A percentile compares a stretch with the other conserved stretches of the same genome.
Conservation (phyloP, 2,888 invertebrate genomes). For the Scaptomyza caliginosa region DNA sequence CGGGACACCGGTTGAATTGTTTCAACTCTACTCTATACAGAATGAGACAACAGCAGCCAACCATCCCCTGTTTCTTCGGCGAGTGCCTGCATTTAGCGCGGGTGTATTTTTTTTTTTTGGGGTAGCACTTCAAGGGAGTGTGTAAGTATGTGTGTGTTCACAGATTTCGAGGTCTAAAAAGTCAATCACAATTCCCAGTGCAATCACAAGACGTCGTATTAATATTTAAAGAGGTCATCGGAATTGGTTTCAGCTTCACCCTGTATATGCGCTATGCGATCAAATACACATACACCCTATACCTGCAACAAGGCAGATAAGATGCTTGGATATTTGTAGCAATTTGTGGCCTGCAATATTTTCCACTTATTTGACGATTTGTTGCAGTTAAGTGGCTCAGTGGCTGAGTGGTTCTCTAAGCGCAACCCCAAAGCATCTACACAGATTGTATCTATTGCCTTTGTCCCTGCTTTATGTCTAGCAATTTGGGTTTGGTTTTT, state of each 20-base stretch:
- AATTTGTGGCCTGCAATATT: constrained; percentile 76
- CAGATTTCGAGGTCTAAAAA: constrained; percentile 70
- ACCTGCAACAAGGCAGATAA: constrained; percentile 58
- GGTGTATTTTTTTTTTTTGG: constrained; percentile 21
- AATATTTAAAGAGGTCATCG: constrained; percentile 83
- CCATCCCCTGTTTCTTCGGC: not conserved
- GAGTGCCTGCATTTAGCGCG: constrained; percentile 41
- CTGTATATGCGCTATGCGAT: not conserved
- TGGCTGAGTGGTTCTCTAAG: constrained; percentile 11
- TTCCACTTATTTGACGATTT: constrained; percentile 75
- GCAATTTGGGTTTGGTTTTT: constrained; percentile 60
- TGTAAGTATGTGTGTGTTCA: constrained; percentile 1
- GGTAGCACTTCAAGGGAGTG: constrained; percentile 22
- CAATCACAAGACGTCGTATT: constrained; percentile 82
- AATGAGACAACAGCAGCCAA: not conserved
- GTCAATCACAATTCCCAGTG: constrained; percentile 83
- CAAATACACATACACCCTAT: constrained; percentile 9
- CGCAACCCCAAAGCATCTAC: constrained; percentile 19
- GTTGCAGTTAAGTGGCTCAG: constrained; percentile 68
- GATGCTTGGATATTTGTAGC: constrained; percentile 42
- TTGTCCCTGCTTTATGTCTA: constrained; percentile 52
- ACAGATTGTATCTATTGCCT: constrained; percentile 22
- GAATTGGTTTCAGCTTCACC: constrained; percentile 64
- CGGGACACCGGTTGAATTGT: constrained; percentile 60
- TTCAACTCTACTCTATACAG: constrained; percentile 12